These are phyloP conservation scores for Notarius lentiginosus DNA, from an alignment of 2,113 vertebrate genomes.

Conservation along the genomic window DNA sequence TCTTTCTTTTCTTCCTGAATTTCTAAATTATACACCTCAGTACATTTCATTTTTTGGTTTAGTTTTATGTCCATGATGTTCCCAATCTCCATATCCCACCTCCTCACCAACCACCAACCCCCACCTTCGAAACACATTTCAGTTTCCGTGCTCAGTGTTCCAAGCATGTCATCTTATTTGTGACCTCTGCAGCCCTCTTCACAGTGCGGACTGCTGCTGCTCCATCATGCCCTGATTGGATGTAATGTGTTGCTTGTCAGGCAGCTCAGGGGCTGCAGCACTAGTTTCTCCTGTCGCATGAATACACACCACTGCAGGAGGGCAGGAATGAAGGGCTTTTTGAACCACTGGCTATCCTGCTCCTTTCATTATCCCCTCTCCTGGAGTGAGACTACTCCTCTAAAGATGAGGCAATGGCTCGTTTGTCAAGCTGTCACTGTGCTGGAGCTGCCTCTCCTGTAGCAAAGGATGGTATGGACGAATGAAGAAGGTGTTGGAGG, in stretches of 20 bases:
- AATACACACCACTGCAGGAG: conserved; percentile 36
- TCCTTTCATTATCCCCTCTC: conserved; percentile 53
- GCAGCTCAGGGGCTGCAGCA: conserved; percentile 31
- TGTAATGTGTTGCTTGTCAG: conserved; percentile 48
- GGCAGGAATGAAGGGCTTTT: conserved; percentile 46
- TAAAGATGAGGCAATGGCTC: conserved; percentile 38
- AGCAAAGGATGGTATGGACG: not conserved
- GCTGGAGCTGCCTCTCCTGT: conserved; percentile 18
- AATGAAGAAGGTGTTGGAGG: conserved; percentile 21
- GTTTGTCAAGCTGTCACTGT: conserved; percentile 50
- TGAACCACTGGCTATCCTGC: conserved; percentile 44
- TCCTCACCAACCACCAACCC: not conserved
- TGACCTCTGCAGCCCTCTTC: conserved; percentile 37
- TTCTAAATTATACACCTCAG: not conserved
- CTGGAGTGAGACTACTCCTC: conserved; percentile 42
- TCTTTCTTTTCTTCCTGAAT: not conserved
- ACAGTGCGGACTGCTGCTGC: conserved; percentile 10
- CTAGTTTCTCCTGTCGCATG: conserved; percentile 36
- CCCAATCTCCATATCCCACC: conserved; percentile 5
- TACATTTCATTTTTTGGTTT: not conserved
- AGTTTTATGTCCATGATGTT: not conserved
- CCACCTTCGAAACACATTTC: not conserved
- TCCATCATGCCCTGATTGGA: conserved; percentile 52
- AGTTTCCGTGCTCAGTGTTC: conserved; percentile 32
- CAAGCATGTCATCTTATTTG: conserved; percentile 39